Evolutionary conservation across 2,113 vertebrate genomes (phyloP).

Genomic region (Uria aalge): DNA sequence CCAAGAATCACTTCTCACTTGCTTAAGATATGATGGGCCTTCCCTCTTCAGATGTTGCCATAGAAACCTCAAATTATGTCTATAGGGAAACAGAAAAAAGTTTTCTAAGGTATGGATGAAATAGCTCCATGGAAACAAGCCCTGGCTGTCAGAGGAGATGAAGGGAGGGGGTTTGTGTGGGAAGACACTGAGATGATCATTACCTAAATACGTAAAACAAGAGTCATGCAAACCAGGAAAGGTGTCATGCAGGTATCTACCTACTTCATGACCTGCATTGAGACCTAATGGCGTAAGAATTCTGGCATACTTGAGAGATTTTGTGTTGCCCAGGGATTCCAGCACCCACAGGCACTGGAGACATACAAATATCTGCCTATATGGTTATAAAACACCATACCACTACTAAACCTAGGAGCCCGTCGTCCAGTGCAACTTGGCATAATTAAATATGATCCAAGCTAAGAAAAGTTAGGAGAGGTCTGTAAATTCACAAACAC

Average conservation of each 20-base stretch:
- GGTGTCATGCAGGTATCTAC: not conserved
- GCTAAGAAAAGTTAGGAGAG: not conserved
- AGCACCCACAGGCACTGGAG: not conserved
- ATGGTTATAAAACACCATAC: fast-evolving
- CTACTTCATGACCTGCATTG: fast-evolving
- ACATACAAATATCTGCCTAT: fast-evolving
- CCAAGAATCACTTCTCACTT: not conserved
- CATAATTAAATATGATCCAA: not conserved
- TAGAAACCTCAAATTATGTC: slow-evolving; percentile 70
- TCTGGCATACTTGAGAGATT: not conserved
- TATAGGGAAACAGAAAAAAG: slow-evolving; percentile 44
- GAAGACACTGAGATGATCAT: not conserved
- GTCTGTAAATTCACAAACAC: fast-evolving
- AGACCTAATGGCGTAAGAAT: not conserved
- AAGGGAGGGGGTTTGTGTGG: not conserved
- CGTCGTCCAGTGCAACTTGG: not conserved
- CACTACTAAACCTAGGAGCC: not conserved
- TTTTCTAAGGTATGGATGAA: slow-evolving; percentile 60
- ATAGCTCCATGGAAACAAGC: slow-evolving; percentile 64
- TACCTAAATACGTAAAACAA: not conserved
- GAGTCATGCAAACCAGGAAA: not conserved
- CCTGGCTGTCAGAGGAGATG: not conserved
- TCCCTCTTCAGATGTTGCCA: slow-evolving; percentile 58
- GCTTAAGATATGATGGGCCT: not conserved
- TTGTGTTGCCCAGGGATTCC: not conserved